A percentile compares a stretch with the other conserved stretches of the same genome.
Conservation (phyloP, 2,888 invertebrate species). For the Cybosia mesomella region DNA sequence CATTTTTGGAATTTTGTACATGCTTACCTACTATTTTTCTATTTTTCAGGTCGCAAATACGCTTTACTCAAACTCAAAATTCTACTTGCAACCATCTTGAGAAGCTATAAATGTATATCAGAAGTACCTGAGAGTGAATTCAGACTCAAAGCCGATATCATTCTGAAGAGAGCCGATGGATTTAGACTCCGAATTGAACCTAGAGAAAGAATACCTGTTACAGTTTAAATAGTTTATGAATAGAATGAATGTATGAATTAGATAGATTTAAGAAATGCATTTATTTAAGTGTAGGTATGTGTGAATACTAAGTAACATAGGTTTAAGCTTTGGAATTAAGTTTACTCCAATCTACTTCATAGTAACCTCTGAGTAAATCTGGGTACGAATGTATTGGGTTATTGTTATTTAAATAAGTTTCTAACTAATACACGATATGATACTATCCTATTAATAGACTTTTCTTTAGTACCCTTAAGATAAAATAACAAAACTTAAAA, state of each 20-base stretch:
- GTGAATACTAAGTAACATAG: neutral
- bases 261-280: neutral
- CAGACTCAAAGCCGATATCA: constrained; percentile 90
- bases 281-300: neutral
- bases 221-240: neutral
- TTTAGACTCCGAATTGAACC: constrained; percentile 90
- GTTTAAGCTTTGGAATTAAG: too few relatives aligned
- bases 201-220: constrained; percentile 78
- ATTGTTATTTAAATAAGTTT: neutral
- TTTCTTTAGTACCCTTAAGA: too few relatives aligned
- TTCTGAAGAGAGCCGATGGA: constrained; percentile 91
- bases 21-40: constrained; percentile 36
- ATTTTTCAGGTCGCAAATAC: constrained; percentile 89
- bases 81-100: constrained; percentile 90
- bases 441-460: too few relatives aligned
- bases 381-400: neutral
- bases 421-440: too few relatives aligned
- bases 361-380: neutral
- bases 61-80: constrained; percentile 92
- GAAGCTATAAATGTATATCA: constrained; percentile 89
- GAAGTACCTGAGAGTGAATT: constrained; percentile 89
- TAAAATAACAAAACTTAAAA: too few relatives aligned
- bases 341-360: neutral
- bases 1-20: neutral
- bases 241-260: neutral